These are phyloP conservation scores for Germaria angustata DNA, from an alignment of 2,888 invertebrate genomes.

Conservation along the genomic window DNA sequence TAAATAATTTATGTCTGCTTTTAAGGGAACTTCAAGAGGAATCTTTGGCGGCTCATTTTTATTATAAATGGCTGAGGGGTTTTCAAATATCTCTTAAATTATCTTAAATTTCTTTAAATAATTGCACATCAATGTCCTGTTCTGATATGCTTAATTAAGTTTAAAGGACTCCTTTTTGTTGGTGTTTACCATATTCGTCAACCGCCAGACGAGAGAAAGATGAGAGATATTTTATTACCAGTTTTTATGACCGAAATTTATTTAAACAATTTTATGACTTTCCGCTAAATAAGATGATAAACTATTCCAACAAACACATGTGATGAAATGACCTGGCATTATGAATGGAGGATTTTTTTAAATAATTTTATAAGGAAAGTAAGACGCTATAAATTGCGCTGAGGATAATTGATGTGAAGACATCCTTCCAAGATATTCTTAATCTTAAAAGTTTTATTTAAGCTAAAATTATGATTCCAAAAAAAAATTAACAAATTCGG, in stretches of 20 bases:
- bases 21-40: background rate
- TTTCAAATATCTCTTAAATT: background rate
- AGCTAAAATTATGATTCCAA: too few relatives aligned
- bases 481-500: too few relatives aligned
- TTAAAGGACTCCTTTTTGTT: constrained; percentile 11
- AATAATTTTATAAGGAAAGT: too few relatives aligned
- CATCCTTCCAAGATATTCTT: too few relatives aligned
- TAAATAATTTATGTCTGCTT: background rate
- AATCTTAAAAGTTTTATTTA: too few relatives aligned
- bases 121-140: constrained; percentile 8
- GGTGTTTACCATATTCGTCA: background rate
- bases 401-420: too few relatives aligned
- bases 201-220: background rate
- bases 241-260: constrained; percentile 9
- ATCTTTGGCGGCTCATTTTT: background rate
- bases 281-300: background rate
- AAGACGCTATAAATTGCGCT: too few relatives aligned
- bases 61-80: constrained; percentile 6
- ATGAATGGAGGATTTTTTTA: background rate
- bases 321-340: background rate
- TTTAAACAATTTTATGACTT: constrained; percentile 35
- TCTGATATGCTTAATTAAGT: constrained; percentile 30
- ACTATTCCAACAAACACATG: background rate
- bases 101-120: background rate
- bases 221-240: constrained; percentile 10